Conservation (phyloP, 2,797 vertebrate species). For the Pseudotriccus pelzelni region DNA sequence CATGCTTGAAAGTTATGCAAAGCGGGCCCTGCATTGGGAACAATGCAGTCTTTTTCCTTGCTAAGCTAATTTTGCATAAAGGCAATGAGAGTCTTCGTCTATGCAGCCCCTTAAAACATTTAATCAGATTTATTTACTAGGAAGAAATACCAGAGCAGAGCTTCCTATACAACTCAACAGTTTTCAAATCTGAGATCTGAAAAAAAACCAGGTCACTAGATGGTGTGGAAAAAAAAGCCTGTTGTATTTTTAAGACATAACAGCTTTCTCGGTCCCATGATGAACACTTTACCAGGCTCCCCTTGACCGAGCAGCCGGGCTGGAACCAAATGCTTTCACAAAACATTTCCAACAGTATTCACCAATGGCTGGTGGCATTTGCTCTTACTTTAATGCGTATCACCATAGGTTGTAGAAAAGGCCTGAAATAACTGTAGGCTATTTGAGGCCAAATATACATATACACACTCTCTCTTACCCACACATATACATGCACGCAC, state of each 20-base stretch:
- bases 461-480: not conserved
- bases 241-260: not conserved
- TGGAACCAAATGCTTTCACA: constrained; percentile 23
- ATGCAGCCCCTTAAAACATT: not conserved
- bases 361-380: not conserved
- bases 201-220: not conserved
- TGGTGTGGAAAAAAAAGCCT: not conserved
- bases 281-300: not conserved
- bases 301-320: not conserved
- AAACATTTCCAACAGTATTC: constrained; percentile 16
- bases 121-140: not conserved
- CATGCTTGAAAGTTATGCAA: constrained; percentile 53
- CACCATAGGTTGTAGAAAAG: not conserved
- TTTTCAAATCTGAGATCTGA: not conserved
- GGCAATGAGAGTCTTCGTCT: constrained; percentile 23
- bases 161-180: not conserved
- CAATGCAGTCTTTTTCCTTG: constrained; percentile 36
- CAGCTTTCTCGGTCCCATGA: not conserved
- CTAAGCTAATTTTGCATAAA: constrained; percentile 22
- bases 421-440: not conserved
- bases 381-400: not conserved
- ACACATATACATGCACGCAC: not conserved
- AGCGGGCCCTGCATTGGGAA: constrained; percentile 18
- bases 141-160: constrained; percentile 21
- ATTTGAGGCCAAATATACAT: not conserved